Evolutionary conservation across 2,113 vertebrate species (phyloP).

Genomic region (Eptesicus fuscus): DNA sequence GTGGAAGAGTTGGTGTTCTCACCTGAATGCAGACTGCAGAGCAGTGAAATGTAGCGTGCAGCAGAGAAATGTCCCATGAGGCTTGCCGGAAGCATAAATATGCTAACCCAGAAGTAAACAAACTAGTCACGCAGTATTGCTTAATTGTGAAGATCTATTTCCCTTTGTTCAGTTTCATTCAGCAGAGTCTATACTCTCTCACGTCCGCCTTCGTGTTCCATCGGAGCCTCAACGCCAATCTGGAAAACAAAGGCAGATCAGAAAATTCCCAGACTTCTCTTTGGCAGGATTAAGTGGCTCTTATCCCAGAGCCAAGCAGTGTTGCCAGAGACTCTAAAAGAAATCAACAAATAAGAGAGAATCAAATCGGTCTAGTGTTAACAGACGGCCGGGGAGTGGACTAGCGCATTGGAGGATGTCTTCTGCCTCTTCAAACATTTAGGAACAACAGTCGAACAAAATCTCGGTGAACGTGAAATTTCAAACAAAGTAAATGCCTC

Average conservation of each 20-base stretch:
- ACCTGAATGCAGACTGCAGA: background rate
- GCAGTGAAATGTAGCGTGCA: background rate
- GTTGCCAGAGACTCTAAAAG: slow-evolving; percentile 33
- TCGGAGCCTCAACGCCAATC: background rate
- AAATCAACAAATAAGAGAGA: background rate
- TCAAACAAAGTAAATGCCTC: slow-evolving; percentile 6
- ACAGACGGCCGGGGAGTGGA: background rate
- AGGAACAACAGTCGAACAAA: slow-evolving; percentile 18
- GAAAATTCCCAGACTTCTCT: slow-evolving; percentile 33
- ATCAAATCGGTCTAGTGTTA: background rate
- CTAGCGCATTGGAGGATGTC: background rate
- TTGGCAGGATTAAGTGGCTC: background rate
- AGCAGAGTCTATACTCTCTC: background rate
- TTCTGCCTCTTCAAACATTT: background rate
- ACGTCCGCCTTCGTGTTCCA: background rate
- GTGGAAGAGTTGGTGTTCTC: background rate
- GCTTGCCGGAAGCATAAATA: background rate
- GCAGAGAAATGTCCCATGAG: background rate
- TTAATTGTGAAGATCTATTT: background rate
- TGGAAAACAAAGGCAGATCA: slow-evolving; percentile 41
- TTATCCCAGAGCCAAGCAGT: slow-evolving; percentile 16
- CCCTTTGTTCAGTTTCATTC: background rate
- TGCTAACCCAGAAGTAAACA: background rate
- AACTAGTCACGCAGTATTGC: background rate
- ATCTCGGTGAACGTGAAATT: slow-evolving; percentile 36